phyloP scores from a whole-genome alignment of 37 sponge, comb jelly and placozoan species.

The Beroe forskalii region DNA sequence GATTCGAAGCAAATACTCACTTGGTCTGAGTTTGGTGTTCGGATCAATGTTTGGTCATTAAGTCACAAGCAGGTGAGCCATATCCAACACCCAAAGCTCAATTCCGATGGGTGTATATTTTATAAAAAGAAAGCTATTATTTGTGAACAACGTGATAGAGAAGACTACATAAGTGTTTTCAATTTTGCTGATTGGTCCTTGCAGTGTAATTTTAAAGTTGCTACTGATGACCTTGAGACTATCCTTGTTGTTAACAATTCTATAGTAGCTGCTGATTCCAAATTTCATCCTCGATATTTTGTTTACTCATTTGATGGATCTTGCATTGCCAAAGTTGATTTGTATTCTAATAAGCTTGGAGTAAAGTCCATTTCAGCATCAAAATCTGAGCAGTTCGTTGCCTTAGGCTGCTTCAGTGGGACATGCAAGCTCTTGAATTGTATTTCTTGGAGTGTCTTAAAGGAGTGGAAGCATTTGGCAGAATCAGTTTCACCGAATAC shows the following conservation, averaged over 20 bases:
- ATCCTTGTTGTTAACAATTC: background rate
- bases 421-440: slow-evolving; percentile 73
- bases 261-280: slow-evolving; percentile 68
- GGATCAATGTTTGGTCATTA: slow-evolving; percentile 95
- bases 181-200: slow-evolving; percentile 75
- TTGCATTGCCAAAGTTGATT: background rate
- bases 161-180: slow-evolving; percentile 90
- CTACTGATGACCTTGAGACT: slow-evolving; percentile 76
- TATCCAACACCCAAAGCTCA: slow-evolving; percentile 92
- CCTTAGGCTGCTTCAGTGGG: slow-evolving; percentile 87
- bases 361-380: slow-evolving; percentile 80
- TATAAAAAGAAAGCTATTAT: background rate
- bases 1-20: slow-evolving; percentile 93
- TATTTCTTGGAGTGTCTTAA: slow-evolving; percentile 79
- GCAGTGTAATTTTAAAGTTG: slow-evolving; percentile 76
- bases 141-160: slow-evolving; percentile 82
- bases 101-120: slow-evolving; percentile 20
- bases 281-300: background rate
- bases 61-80: slow-evolving; percentile 83
- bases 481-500: background rate
- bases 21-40: slow-evolving; percentile 80
- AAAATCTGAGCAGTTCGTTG: slow-evolving; percentile 86
- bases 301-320: slow-evolving; percentile 82
- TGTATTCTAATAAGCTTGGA: slow-evolving; percentile 73
- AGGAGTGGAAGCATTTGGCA: background rate